Percentiles rank a stretch among this genome's conserved stretches.
phyloP scores from a whole-genome alignment of 2,888 invertebrate species.

The Serrognathus titanus region DNA sequence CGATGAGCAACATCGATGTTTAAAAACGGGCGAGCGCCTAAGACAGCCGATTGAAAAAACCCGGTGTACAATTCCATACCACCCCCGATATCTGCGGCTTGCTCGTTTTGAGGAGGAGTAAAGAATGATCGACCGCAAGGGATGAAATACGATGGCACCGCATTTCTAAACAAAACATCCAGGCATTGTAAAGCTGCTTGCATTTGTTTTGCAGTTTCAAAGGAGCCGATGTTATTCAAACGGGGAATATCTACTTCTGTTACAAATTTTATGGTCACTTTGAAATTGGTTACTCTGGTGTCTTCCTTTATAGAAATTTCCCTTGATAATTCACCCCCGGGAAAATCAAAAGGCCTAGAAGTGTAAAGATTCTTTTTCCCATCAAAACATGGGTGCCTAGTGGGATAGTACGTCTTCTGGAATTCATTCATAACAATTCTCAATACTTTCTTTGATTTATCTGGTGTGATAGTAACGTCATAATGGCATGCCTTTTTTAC shows the following conservation, averaged over 20 bases:
- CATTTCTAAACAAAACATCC: constrained; percentile 75
- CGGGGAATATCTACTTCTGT: constrained; percentile 54
- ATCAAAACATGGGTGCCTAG: constrained; percentile 65
- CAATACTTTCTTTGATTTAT: constrained; percentile 64
- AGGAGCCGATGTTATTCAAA: constrained; percentile 34
- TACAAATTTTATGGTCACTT: constrained; percentile 55
- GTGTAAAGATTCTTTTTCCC: constrained; percentile 67
- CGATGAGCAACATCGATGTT: constrained; percentile 90
- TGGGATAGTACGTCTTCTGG: constrained; percentile 43
- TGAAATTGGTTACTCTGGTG: constrained; percentile 41
- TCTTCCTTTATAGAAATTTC: constrained; percentile 36
- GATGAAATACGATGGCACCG: constrained; percentile 51
- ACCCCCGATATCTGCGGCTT: constrained; percentile 62
- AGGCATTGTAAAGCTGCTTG: constrained; percentile 68
- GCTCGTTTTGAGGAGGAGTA: constrained; percentile 41
- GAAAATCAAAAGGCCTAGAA: constrained; percentile 45
- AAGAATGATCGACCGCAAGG: constrained; percentile 81
- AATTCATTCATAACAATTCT: constrained; percentile 44
- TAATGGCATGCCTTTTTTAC: constrained; percentile 65
- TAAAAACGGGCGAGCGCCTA: constrained; percentile 83
- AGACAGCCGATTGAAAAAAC: constrained; percentile 86
- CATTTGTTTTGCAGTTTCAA: constrained; percentile 28
- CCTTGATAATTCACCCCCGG: constrained; percentile 30
- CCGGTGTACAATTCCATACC: constrained; percentile 92
- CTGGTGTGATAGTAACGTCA: constrained; percentile 71